A percentile compares a stretch with the other conserved stretches of the same genome.
These are phyloP conservation scores for Bombus sylvicola DNA, from an alignment of 1,140 invertebrate genomes.

Conservation along the genomic window DNA sequence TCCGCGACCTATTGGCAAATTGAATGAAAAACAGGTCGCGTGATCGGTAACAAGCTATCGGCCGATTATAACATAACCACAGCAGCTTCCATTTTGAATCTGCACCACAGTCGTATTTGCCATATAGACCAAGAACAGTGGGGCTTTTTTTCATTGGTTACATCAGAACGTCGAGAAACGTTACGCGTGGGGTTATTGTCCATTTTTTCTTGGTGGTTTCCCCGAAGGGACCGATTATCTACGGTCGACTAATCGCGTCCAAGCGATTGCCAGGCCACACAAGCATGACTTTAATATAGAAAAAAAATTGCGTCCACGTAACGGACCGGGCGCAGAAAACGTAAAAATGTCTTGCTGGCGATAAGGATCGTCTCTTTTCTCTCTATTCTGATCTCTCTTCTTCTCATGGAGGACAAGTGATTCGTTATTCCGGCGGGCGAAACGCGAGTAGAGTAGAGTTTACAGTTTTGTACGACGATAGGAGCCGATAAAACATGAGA, in stretches of 20 bases:
- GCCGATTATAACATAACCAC: not conserved
- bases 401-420: slow-evolving; percentile 47
- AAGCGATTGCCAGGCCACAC: slow-evolving; percentile 2
- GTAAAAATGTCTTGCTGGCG: slow-evolving; percentile 47
- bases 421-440: slow-evolving; percentile 60
- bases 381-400: no score
- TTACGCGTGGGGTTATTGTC: not conserved
- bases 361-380: slow-evolving; percentile 30
- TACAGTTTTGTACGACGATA: slow-evolving; percentile 61
- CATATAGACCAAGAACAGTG: not conserved
- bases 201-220: not conserved
- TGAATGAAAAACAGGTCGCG: not conserved
- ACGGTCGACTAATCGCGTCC: slow-evolving; percentile 14
- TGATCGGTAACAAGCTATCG: not conserved
- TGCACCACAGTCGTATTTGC: not conserved
- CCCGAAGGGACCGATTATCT: slow-evolving; percentile 13
- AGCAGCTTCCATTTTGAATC: not conserved
- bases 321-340: slow-evolving; percentile 23
- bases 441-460: slow-evolving; percentile 59
- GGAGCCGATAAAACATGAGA: slow-evolving; percentile 47
- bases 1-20: not conserved
- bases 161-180: not conserved
- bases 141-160: not conserved
- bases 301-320: slow-evolving; percentile 44
- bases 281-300: slow-evolving; percentile 6